phyloP scores from a whole-genome alignment of 2,888 invertebrate species.

The Liposcelis brunnea region DNA sequence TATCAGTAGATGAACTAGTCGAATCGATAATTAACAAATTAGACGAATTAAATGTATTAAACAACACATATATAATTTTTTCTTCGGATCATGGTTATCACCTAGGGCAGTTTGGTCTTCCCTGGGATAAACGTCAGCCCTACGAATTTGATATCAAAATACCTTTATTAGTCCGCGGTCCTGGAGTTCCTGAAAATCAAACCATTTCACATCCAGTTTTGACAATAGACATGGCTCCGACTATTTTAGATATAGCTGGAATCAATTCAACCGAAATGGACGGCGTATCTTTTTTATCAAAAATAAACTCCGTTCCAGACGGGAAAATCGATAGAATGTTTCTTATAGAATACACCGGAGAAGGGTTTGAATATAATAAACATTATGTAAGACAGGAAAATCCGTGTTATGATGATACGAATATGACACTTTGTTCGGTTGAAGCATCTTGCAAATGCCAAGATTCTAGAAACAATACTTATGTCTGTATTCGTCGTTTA shows the following conservation, averaged over 20 bases:
- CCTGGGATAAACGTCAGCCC: constrained; percentile 75
- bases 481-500: constrained; percentile 52
- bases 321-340: constrained; percentile 30
- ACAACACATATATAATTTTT: constrained; percentile 64
- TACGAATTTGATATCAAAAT: constrained; percentile 78
- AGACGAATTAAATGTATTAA: constrained; percentile 32
- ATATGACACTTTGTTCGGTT: constrained; percentile 44
- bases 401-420: constrained; percentile 43
- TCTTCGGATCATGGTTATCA: constrained; percentile 87
- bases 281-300: constrained; percentile 34
- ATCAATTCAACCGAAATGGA: constrained; percentile 37
- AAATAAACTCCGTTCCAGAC: constrained; percentile 17
- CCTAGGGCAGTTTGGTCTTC: constrained; percentile 78
- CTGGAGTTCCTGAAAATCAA: constrained; percentile 35
- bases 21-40: constrained; percentile 40
- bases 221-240: constrained; percentile 67
- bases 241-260: constrained; percentile 55
- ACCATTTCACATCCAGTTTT: constrained; percentile 38
- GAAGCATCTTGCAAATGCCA: constrained; percentile 66
- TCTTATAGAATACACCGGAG: constrained; percentile 68
- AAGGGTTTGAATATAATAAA: no score
- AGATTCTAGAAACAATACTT: constrained; percentile 68
- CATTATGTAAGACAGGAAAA: constrained; percentile 29
- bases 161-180: constrained; percentile 64
- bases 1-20: constrained; percentile 76